These are phyloP conservation scores for Lordiphosa andalusiaca DNA, from an alignment of 2,888 invertebrate genomes.

Conservation along the genomic window DNA sequence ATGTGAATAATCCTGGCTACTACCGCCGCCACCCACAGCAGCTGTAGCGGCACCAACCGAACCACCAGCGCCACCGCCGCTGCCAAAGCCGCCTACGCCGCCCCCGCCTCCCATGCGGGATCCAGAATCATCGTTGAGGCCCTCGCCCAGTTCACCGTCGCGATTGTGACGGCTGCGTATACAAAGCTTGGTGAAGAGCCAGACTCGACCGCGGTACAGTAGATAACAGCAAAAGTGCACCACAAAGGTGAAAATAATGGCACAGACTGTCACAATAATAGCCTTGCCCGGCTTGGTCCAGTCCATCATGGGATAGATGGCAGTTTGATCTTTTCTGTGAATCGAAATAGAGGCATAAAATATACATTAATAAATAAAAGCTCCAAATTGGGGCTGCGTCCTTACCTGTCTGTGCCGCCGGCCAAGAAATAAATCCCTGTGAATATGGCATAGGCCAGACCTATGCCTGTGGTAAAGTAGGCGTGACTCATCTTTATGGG, in stretches of 20 bases:
- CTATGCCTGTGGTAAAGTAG: slow-evolving; percentile 84
- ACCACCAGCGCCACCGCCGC: slow-evolving; percentile 41
- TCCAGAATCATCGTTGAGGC: slow-evolving; percentile 78
- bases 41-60: slow-evolving; percentile 44
- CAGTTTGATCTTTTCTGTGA: slow-evolving; percentile 83
- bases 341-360: not conserved
- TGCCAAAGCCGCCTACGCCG: slow-evolving; percentile 12
- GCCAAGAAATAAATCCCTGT: slow-evolving; percentile 86
- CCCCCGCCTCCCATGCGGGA: slow-evolving; percentile 73
- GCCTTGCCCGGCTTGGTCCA: slow-evolving; percentile 86
- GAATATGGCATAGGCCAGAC: slow-evolving; percentile 85
- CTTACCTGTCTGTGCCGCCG: slow-evolving; percentile 86
- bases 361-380: too few species aligned
- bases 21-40: slow-evolving; percentile 60
- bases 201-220: slow-evolving; percentile 81
- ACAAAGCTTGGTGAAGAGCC: slow-evolving; percentile 80
- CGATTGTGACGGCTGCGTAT: slow-evolving; percentile 79
- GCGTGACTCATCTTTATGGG: slow-evolving; percentile 83
- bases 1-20: slow-evolving; percentile 77
- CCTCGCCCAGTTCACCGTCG: slow-evolving; percentile 79
- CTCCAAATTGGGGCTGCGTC: not conserved
- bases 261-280: slow-evolving; percentile 82
- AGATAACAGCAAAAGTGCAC: slow-evolving; percentile 83
- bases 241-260: slow-evolving; percentile 83
- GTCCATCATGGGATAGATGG: slow-evolving; percentile 89